Conservation (phyloP, 2,888 invertebrate genomes). For the Stenurella melanura region DNA sequence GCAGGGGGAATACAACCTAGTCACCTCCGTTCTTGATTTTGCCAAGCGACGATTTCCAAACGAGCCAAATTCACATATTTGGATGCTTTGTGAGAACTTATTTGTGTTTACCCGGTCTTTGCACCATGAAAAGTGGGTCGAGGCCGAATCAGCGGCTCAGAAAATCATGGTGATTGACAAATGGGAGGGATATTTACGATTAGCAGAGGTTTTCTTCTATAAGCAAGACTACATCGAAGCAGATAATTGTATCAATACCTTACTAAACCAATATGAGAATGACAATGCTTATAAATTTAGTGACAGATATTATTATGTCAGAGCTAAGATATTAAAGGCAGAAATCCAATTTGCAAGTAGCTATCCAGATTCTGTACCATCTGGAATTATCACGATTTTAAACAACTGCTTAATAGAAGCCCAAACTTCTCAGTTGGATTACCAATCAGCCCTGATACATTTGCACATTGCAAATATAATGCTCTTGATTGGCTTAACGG, state of each 20-base stretch:
- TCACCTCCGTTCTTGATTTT: constrained; percentile 77
- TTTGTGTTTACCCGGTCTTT: constrained; percentile 70
- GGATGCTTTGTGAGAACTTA: constrained; percentile 81
- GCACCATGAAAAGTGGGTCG: constrained; percentile 80
- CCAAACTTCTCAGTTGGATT: constrained; percentile 84
- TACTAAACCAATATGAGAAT: constrained; percentile 75
- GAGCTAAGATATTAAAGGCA: constrained; percentile 82
- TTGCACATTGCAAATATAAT: constrained; percentile 88
- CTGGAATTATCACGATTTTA: constrained; percentile 76
- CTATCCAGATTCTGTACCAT: constrained; percentile 77
- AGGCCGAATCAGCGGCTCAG: constrained; percentile 81
- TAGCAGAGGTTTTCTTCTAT: constrained; percentile 76
- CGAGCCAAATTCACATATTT: constrained; percentile 78
- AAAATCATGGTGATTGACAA: constrained; percentile 81
- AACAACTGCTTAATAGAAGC: constrained; percentile 85
- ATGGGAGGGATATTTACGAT: constrained; percentile 79
- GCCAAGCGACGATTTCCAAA: constrained; percentile 80
- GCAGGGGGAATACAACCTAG: constrained; percentile 76
- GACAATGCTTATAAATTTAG: constrained; percentile 76
- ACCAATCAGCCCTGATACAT: constrained; percentile 83
- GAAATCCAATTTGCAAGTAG: constrained; percentile 77
- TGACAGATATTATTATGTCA: constrained; percentile 75
- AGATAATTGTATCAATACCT: constrained; percentile 73
- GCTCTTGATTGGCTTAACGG: constrained; percentile 84
- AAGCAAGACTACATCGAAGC: constrained; percentile 74